Percentiles rank a stretch among this genome's conserved stretches.
Evolutionary conservation across 2,113 vertebrate genomes (phyloP).

Genomic region (Variabilichromis moorii): DNA sequence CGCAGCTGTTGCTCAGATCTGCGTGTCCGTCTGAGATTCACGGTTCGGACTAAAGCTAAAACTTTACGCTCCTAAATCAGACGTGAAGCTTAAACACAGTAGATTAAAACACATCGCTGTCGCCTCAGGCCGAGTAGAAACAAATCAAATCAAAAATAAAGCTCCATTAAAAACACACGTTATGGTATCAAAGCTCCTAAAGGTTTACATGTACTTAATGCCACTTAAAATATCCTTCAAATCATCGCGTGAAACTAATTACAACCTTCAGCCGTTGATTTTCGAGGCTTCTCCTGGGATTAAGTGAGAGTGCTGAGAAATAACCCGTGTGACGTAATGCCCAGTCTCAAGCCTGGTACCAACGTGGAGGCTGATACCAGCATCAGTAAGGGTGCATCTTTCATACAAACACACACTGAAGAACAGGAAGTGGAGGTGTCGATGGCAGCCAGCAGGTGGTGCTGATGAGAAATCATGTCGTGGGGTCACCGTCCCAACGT

Average conservation of each 20-base stretch:
- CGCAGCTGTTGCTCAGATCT: not conserved
- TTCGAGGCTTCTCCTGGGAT: not conserved
- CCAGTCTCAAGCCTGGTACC: not conserved
- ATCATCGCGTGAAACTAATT: not conserved
- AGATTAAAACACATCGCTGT: rapidly evolving
- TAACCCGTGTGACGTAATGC: not conserved
- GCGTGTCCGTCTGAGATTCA: not conserved
- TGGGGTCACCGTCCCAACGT: slow-evolving; percentile 71
- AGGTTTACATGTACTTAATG: not conserved
- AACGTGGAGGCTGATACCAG: not conserved
- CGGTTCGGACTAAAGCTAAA: not conserved
- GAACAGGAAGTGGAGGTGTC: not conserved
- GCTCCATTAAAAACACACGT: not conserved
- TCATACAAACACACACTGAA: not conserved
- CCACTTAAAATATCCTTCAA: not conserved
- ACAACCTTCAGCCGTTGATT: not conserved
- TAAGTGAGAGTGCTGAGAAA: not conserved
- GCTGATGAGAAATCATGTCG: slow-evolving; percentile 56
- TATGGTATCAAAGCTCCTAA: not conserved
- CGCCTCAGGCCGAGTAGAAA: not conserved
- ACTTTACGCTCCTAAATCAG: not conserved
- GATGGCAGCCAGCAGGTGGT: slow-evolving; percentile 10
- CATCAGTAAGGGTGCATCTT: not conserved
- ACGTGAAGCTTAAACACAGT: not conserved
- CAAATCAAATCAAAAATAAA: not conserved